Base-by-base conservation (phyloP, 1,140 invertebrate species). In the Hylaeus anthracinus region DNA sequence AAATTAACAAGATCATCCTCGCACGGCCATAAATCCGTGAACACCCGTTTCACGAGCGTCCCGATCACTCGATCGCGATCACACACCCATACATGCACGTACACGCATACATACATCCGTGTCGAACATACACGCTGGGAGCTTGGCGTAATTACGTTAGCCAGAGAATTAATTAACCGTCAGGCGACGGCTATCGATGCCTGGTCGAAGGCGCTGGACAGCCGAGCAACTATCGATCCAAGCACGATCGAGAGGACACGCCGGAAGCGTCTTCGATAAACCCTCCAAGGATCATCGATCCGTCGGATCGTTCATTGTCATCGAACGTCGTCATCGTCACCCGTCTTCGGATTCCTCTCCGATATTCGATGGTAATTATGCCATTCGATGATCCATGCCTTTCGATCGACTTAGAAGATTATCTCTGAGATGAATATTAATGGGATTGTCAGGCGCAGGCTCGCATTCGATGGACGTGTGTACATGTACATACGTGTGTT, bases 121-220 rank as follows among this genome's bases (percentile, higher is more conserved):
- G 26, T 51, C 45, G 66, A 15, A 43, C 56, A 75, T 63, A 73
- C 75, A 76, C 73, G 82, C 72, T 79, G 61, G 67, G 72, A 84
- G 69, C 82, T 81, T 70, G 67, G 83, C 89, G 89, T 90, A 90
- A 90, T 90, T 90, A 90, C 87, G 87, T 90, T 90, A 90, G 86
- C 86, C 85, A 88, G 87, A 85, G 88, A 90, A 90, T 90, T 90
- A 90, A 90, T 90, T 90, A 90, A 88, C 87, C 88, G 87, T 75
- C 81, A 85, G 84, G 85, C 86, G 86, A 90, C 86, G 86, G 88
- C 88, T 90, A 90, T 86, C 87, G 83, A 88, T 90, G 85, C 84
- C 76, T 43, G 83, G 80, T 81, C 84, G 77, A 87, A 86, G 85
- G 84, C 66, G 83, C 61, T 65, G 81, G 72, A 87, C 77, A 82